Percentiles rank a stretch among this genome's conserved stretches.
phyloP scores from a whole-genome alignment of 2,113 vertebrate species.

The Plotosus lineatus region DNA sequence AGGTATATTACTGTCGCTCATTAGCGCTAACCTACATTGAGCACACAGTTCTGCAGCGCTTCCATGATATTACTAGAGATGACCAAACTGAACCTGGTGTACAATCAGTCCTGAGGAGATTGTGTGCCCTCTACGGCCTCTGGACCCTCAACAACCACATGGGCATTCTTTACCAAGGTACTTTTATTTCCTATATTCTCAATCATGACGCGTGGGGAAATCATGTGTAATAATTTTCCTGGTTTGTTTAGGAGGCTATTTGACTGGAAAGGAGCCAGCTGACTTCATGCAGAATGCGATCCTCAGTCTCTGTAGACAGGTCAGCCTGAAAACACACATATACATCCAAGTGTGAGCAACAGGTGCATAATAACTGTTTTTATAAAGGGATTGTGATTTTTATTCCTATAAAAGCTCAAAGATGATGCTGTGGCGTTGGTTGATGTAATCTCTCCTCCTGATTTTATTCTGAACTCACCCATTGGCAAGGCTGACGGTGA shows the following conservation, averaged over 20 bases:
- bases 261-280: conserved; percentile 71
- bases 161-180: conserved; percentile 72
- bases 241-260: conserved; percentile 77
- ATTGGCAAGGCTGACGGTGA: conserved; percentile 85
- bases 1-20: conserved; percentile 85
- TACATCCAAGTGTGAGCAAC: background rate
- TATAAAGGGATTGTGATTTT: background rate
- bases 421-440: conserved; percentile 89
- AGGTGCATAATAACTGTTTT: background rate
- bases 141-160: conserved; percentile 86
- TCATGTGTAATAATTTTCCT: background rate
- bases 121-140: conserved; percentile 84
- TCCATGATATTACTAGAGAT: conserved; percentile 64
- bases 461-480: conserved; percentile 90
- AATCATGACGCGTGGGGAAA: background rate
- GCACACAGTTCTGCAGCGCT: conserved; percentile 75
- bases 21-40: conserved; percentile 86
- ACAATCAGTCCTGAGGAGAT: conserved; percentile 72
- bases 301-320: conserved; percentile 76
- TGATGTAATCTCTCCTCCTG: conserved; percentile 86
- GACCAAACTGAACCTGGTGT: conserved; percentile 68
- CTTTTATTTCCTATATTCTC: background rate
- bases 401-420: conserved; percentile 79
- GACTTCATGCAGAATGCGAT: conserved; percentile 76
- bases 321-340: conserved; percentile 9